These are phyloP conservation scores for Epinotia demarniana DNA, from an alignment of 2,888 invertebrate genomes.

Conservation along the genomic window DNA sequence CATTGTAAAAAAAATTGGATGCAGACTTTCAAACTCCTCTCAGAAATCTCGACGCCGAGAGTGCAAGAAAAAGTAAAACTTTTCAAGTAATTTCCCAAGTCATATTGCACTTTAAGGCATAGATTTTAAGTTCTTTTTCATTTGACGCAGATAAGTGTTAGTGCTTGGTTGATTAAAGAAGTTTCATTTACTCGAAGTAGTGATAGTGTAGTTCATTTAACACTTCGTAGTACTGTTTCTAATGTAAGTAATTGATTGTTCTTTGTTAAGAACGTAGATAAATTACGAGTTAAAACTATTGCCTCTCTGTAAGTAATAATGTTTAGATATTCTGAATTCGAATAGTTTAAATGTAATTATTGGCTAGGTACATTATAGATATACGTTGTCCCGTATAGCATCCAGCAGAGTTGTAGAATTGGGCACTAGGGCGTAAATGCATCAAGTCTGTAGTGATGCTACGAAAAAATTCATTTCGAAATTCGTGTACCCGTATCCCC, in stretches of 20 bases:
- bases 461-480: too few species aligned
- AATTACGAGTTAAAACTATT: background rate
- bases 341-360: background rate
- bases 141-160: constrained; percentile 5
- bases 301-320: background rate
- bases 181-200: constrained; percentile 21
- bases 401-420: too few species aligned
- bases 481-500: too few species aligned
- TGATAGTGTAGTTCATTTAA: constrained; percentile 1
- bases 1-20: constrained; percentile 22
- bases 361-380: too few species aligned
- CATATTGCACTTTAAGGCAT: background rate
- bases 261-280: background rate
- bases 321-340: background rate
- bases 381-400: too few species aligned
- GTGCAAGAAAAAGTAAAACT: constrained; percentile 4
- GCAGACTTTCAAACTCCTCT: constrained; percentile 21
- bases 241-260: constrained; percentile 14
- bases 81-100: background rate
- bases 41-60: constrained; percentile 16
- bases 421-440: too few species aligned
- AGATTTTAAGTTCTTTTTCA: background rate
- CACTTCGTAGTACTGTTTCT: background rate
- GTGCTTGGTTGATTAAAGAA: constrained; percentile 29
- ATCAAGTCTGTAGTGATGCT: too few species aligned